These are phyloP conservation scores for Helobdella robusta DNA, from an alignment of 2,888 invertebrate genomes.

Conservation along the genomic window DNA sequence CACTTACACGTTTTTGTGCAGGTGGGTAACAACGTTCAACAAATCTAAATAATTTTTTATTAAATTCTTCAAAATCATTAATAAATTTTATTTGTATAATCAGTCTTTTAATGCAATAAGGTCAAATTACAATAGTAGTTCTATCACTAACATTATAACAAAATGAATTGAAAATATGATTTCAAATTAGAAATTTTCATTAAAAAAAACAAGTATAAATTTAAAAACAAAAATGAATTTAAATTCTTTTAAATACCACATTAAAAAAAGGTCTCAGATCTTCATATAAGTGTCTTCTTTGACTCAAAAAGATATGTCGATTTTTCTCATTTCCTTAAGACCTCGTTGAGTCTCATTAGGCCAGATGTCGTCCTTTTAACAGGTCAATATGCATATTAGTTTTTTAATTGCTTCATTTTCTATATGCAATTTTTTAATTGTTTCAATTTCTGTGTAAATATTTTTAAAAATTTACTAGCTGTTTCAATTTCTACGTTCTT, in stretches of 20 bases:
- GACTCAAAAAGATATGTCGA: constrained; percentile 66
- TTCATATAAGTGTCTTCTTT: constrained; percentile 75
- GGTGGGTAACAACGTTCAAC: constrained; percentile 1
- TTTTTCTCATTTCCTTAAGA: constrained; percentile 68
- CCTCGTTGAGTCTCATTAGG: constrained; percentile 62
- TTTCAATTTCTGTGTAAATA: constrained; percentile 34
- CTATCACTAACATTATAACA: neutral
- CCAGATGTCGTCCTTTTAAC: constrained; percentile 71
- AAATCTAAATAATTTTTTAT: too few relatives aligned
- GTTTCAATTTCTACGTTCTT: neutral
- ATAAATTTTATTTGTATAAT: too few relatives aligned
- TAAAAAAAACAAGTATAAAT: neutral
- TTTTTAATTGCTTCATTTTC: neutral
- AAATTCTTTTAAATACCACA: neutral
- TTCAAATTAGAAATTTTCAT: neutral
- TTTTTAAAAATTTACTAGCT: neutral
- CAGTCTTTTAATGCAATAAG: too few relatives aligned
- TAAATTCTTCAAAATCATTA: neutral
- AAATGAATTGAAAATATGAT: neutral
- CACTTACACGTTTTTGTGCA: constrained; percentile 21
- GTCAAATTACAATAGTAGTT: too few relatives aligned
- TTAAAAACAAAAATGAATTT: neutral
- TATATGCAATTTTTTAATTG: neutral
- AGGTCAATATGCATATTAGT: constrained; percentile 35
- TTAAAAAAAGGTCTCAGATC: constrained; percentile 77